Conservation (phyloP, 2,888 invertebrate species). For the Eupithecia abbreviata region DNA sequence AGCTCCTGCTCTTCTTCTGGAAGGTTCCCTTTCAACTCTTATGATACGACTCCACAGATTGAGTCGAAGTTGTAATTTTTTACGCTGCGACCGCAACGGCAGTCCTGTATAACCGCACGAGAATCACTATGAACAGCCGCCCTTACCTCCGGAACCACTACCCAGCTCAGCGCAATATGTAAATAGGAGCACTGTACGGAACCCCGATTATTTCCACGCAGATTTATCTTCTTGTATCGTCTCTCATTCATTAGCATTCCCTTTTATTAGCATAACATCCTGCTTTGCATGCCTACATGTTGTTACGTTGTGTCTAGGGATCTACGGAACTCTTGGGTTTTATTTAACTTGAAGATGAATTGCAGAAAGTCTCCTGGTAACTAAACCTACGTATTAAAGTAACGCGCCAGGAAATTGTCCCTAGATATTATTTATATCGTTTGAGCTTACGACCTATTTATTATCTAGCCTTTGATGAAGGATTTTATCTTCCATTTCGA, state of each 20-base stretch:
- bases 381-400: neutral
- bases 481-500: neutral
- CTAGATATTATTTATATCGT: neutral
- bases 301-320: neutral
- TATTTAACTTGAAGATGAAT: neutral
- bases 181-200: conserved; percentile 22
- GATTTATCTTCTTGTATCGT: conserved; percentile 26
- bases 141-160: conserved; percentile 2
- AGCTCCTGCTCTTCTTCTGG: too few relatives aligned
- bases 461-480: neutral
- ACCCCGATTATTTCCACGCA: conserved; percentile 28
- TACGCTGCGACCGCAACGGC: too few relatives aligned
- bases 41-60: too few relatives aligned
- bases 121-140: neutral
- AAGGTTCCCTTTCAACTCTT: too few relatives aligned
- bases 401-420: neutral
- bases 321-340: neutral
- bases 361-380: neutral
- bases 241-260: conserved; percentile 15
- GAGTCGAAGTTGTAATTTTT: too few relatives aligned
- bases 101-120: neutral
- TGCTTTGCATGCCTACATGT: neutral
- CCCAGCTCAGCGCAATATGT: conserved; percentile 16
- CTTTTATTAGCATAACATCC: conserved; percentile 6
- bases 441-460: too few relatives aligned